Conservation (phyloP, 2,888 invertebrate genomes). For the Cheilosia scutellata region DNA sequence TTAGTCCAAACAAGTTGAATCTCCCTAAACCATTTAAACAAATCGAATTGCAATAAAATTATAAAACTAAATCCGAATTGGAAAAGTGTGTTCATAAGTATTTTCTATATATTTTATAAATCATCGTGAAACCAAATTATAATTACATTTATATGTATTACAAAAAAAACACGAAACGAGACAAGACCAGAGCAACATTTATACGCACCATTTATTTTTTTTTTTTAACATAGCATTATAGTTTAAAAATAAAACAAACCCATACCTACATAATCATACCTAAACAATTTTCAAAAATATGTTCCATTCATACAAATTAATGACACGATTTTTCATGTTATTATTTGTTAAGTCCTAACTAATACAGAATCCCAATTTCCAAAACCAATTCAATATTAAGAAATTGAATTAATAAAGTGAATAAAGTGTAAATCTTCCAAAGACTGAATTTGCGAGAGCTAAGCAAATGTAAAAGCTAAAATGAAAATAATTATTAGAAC, state of each 20-base stretch:
- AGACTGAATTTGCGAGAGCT: conserved; percentile 73
- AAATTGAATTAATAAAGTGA: conserved; percentile 38
- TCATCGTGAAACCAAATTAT: neutral
- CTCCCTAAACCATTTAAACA: neutral
- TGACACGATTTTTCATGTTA: neutral
- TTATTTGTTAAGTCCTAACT: neutral
- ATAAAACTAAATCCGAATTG: conserved; percentile 24
- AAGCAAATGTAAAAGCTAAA: conserved; percentile 66
- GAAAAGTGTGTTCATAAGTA: conserved; percentile 32
- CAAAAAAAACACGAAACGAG: neutral
- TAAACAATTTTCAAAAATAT: no score
- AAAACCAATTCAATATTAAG: conserved; percentile 34
- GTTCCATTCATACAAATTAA: neutral
- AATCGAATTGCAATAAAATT: conserved; percentile 10
- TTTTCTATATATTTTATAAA: conserved; percentile 58
- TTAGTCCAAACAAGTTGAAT: conserved; percentile 10
- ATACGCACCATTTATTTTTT: conserved; percentile 14
- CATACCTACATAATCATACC: neutral
- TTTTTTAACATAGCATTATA: neutral
- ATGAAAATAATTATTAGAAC: conserved; percentile 64
- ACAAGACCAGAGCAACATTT: conserved; percentile 27
- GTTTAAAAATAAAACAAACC: neutral
- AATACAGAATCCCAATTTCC: neutral
- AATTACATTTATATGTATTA: neutral
- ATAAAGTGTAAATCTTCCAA: conserved; percentile 73